Percentiles rank a stretch among this genome's conserved stretches.
Conservation (phyloP, 2,113 vertebrate genomes). For the Urocynchramus pylzowi region DNA sequence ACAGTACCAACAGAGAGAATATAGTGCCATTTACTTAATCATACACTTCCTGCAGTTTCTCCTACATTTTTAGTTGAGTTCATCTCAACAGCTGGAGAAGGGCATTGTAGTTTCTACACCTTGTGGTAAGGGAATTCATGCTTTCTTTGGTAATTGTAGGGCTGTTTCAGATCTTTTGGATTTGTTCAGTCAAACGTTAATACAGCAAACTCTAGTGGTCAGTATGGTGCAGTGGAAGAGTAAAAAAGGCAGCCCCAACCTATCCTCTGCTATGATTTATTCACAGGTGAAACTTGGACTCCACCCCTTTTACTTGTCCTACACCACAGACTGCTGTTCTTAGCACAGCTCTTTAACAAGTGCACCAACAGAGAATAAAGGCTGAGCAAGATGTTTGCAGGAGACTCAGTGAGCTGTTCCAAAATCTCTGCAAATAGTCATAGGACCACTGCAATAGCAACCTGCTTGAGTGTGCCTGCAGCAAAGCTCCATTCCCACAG, state of each 20-base stretch:
- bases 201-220: constrained; percentile 66
- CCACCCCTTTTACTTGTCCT: background rate
- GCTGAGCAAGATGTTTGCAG: background rate
- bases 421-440: background rate
- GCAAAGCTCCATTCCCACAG: background rate
- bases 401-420: background rate
- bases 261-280: background rate
- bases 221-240: constrained; percentile 2
- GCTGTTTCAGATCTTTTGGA: background rate
- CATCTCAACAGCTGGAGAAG: constrained; percentile 26
- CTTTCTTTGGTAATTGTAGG: background rate
- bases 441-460: background rate
- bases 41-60: constrained; percentile 9
- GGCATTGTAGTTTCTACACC: background rate
- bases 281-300: background rate
- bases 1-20: background rate
- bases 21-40: constrained; percentile 35
- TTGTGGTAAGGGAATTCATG: background rate
- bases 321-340: background rate
- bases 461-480: background rate
- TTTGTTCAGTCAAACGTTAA: background rate
- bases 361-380: background rate
- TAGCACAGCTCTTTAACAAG: background rate
- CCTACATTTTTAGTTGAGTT: constrained; percentile 1
- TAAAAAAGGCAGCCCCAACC: background rate